Base-by-base conservation (phyloP, 2,888 invertebrate species). In the Dryobotodes eremita region DNA sequence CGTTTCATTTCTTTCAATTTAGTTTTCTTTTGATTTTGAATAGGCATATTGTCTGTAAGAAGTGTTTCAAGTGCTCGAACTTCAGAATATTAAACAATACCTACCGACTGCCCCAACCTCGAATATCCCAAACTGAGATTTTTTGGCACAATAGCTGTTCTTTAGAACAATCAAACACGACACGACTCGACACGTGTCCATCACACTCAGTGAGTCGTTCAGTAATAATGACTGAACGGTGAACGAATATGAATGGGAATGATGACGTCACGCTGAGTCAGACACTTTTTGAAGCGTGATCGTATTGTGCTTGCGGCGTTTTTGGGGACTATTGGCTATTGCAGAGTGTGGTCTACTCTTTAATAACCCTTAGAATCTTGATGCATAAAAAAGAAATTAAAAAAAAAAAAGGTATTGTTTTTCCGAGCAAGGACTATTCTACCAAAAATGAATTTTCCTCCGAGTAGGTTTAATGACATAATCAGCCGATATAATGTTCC, bases 181-280 rank as follows among this genome's bases (percentile, higher is more conserved):
- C 80, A 74, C 68, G 65, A 61, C 79, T 74, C 36, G 78, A 75
- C 89, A 87, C 87, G 88, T 87, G 88, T 79, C 88, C 70, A 68
- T 75, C 86, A 76, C 77, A 76, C 76, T 82, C 79, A 75, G 61
- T 81, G 80, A 81, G 75, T 87, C 77, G 73, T 65, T 77, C 85
- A 64, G 57, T 36, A n/a, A n/a, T 84, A 81, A 88, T 86, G 84
- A 86, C 20, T 80, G 86, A 81, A 82, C 74, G 82, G 75, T 75
- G 76, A 82, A 74, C 66, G 77, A 88, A 70, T 85, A 71, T 73
- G 79, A 85, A 85, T 85, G 66, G 79, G 64, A 77, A 46, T 50
- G 70, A 70, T 81, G 84, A 80, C 79, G 80, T 88, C 75, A 84
- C 65, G 65, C 59, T 36, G 61, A 65, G 55, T 42, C 1, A 68